Evolutionary conservation across 2,888 invertebrate species (phyloP).

Genomic region (Brenthis ino): DNA sequence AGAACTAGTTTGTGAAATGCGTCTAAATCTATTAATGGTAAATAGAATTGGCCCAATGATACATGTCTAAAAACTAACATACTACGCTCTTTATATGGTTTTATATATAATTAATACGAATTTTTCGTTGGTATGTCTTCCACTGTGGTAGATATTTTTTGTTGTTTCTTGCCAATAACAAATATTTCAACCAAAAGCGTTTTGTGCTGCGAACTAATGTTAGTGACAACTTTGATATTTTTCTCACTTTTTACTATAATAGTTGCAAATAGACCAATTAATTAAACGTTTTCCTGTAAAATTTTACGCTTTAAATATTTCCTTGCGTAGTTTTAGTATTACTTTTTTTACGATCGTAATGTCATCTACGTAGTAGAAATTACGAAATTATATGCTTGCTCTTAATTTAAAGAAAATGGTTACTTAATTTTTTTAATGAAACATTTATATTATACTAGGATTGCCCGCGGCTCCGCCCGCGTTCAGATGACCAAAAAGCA

Average conservation of each 20-base stretch:
- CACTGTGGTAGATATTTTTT: slow-evolving; percentile 25
- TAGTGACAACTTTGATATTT: background rate
- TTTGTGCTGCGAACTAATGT: background rate
- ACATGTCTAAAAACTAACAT: slow-evolving; percentile 19
- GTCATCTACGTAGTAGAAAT: too few species aligned
- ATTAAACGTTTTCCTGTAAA: too few species aligned
- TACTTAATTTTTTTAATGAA: background rate
- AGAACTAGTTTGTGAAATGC: slow-evolving; percentile 24
- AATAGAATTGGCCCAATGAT: slow-evolving; percentile 21
- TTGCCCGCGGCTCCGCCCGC: too few species aligned
- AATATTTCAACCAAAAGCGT: slow-evolving; percentile 19
- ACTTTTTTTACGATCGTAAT: too few species aligned
- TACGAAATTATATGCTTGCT: too few species aligned
- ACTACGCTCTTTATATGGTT: slow-evolving; percentile 20
- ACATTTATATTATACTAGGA: background rate
- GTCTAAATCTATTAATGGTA: slow-evolving; percentile 23
- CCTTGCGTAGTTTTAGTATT: too few species aligned
- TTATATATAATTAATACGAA: slow-evolving; percentile 27
- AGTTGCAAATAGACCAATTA: too few species aligned
- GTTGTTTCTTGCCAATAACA: slow-evolving; percentile 8
- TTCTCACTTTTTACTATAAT: too few species aligned
- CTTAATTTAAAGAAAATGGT: too few species aligned
- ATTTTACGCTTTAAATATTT: too few species aligned
- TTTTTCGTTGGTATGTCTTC: slow-evolving; percentile 18
- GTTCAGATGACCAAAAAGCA: too few species aligned